These are phyloP conservation scores for Apamea crenata DNA, from an alignment of 2,888 invertebrate genomes.

Conservation along the genomic window DNA sequence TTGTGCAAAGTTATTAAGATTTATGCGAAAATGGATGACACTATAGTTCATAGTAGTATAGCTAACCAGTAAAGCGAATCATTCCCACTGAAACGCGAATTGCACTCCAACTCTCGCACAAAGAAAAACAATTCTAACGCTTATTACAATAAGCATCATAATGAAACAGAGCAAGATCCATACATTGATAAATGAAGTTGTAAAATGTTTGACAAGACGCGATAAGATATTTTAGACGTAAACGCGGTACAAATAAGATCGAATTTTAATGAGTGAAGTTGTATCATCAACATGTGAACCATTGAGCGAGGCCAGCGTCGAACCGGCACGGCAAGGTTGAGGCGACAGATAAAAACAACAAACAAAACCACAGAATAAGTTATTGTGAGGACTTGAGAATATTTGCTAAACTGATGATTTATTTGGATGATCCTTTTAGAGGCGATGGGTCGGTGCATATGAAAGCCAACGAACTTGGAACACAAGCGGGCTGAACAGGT, in stretches of 20 bases:
- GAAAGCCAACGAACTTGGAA: slow-evolving; percentile 58
- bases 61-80: slow-evolving; percentile 42
- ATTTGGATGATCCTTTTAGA: slow-evolving; percentile 59
- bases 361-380: slow-evolving; percentile 71
- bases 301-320: slow-evolving; percentile 77
- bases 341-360: slow-evolving; percentile 81
- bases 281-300: slow-evolving; percentile 73
- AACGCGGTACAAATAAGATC: slow-evolving; percentile 55
- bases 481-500: slow-evolving; percentile 19
- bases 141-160: slow-evolving; percentile 36
- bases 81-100: slow-evolving; percentile 44
- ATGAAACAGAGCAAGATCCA: slow-evolving; percentile 33
- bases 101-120: slow-evolving; percentile 18
- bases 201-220: slow-evolving; percentile 38
- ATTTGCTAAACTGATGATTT: slow-evolving; percentile 65
- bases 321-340: slow-evolving; percentile 82
- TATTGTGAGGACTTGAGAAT: slow-evolving; percentile 67
- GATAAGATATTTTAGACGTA: slow-evolving; percentile 60
- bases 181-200: slow-evolving; percentile 60
- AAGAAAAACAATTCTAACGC: slow-evolving; percentile 34
- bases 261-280: slow-evolving; percentile 55
- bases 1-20: slow-evolving; percentile 15
- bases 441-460: slow-evolving; percentile 46
- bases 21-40: slow-evolving; percentile 16
- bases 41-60: slow-evolving; percentile 27